Percentiles rank a stretch among this genome's conserved stretches.
phyloP scores from a whole-genome alignment of 2,797 vertebrate species.

The Tokudaia muenninki region DNA sequence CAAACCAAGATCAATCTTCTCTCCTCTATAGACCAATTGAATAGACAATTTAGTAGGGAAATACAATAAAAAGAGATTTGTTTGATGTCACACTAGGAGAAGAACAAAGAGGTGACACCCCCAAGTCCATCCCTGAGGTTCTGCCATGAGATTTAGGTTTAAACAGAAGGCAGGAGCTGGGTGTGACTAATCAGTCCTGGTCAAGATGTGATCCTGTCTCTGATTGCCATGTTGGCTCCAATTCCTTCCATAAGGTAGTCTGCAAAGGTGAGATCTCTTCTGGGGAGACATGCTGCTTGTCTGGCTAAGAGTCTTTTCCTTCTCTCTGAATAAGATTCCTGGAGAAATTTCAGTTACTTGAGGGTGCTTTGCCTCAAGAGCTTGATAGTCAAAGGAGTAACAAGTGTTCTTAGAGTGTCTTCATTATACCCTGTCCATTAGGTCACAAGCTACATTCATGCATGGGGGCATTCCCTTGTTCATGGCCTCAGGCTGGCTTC shows the following conservation, averaged over 20 bases:
- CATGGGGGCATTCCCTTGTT: accelerated
- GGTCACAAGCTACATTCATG: neutral
- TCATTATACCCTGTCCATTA: neutral
- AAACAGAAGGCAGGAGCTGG: neutral
- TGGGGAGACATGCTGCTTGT: neutral
- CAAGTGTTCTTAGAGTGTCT: neutral
- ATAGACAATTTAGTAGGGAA: neutral
- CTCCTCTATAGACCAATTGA: neutral
- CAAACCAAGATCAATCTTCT: neutral
- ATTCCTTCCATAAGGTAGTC: neutral
- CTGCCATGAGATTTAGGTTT: neutral
- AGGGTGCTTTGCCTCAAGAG: neutral
- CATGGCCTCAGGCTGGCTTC: neutral
- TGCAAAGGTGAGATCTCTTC: neutral
- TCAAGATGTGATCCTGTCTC: neutral
- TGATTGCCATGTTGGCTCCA: neutral
- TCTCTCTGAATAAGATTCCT: neutral
- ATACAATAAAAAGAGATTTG: neutral
- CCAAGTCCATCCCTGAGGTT: neutral
- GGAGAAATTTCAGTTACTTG: neutral
- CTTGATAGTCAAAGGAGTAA: neutral
- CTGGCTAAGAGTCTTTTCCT: neutral
- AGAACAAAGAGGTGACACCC: neutral
- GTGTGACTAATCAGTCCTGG: neutral
- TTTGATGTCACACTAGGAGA: neutral